These are phyloP conservation scores for Cyprinodon brontotheroides DNA, from an alignment of 2,113 vertebrate genomes.

Conservation along the genomic window DNA sequence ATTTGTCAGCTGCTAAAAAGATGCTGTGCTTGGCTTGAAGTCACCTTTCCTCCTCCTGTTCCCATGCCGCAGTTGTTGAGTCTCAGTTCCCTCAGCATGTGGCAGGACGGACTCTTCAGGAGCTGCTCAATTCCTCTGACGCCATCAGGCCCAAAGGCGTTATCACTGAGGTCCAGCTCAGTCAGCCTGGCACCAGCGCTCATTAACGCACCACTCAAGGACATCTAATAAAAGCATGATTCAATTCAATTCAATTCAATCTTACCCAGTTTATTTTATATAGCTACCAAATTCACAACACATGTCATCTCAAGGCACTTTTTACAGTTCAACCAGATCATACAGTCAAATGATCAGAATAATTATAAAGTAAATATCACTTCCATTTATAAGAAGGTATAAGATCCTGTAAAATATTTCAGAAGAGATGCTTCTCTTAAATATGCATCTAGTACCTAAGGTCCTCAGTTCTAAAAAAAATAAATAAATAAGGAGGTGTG, in stretches of 20 bases:
- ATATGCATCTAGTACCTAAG: neutral
- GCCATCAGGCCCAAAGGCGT: constrained; percentile 95
- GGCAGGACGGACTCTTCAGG: constrained; percentile 88
- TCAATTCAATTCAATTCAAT: too few species aligned
- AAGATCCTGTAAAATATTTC: neutral
- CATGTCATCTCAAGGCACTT: too few species aligned
- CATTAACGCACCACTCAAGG: constrained; percentile 88
- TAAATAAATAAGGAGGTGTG: too few species aligned
- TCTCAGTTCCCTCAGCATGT: constrained; percentile 87
- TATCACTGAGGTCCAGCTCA: constrained; percentile 95
- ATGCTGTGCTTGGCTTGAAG: neutral
- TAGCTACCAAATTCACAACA: too few species aligned
- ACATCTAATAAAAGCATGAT: constrained; percentile 77
- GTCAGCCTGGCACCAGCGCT: constrained; percentile 87
- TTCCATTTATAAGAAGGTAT: neutral
- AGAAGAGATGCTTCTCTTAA: neutral
- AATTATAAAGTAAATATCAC: neutral
- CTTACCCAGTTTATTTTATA: too few species aligned
- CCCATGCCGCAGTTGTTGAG: constrained; percentile 99
- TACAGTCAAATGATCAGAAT: too few species aligned
- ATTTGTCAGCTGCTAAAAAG: too few species aligned
- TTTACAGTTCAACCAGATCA: too few species aligned
- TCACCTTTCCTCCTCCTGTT: constrained; percentile 94
- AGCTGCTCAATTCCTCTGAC: constrained; percentile 91
- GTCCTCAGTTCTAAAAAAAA: too few species aligned